Base-by-base conservation (phyloP, 2,113 vertebrate species). In the Dasyprocta punctata region DNA sequence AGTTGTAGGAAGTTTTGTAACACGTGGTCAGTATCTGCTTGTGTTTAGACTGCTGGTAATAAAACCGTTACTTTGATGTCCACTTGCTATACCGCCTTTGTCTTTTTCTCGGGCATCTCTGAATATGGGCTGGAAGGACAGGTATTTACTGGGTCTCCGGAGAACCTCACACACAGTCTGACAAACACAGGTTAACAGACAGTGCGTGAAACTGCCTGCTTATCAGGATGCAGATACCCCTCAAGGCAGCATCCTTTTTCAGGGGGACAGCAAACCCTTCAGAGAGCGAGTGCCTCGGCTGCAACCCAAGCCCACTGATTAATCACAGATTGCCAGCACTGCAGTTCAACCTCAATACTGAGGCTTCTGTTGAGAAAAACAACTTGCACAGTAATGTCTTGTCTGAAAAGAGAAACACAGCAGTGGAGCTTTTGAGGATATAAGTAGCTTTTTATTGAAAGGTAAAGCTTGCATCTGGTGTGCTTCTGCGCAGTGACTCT, bases 101-200 rank as follows among this genome's bases (percentile, higher is more conserved):
- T 75, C 17, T 87, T 90, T 88, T 90, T 77, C 41, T 26, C 44
- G 83, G 12, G 7, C 56, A 56, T 26, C 24, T 63, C 73, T 92
- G 49, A 92, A 89, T 69, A 77, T 49, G 71, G 36, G n/a, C 44
- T 84, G 49, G n/a, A 89, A 71, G 93, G 89, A 92, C 9, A 92
- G 60, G 17, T 56, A 84, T n/a, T 86, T 83, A 83, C 2, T 78
- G 28, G 84, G 80, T 14, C 26, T 60, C 49, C 36, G 89, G 78
- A 67, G 95, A 83, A 69, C 22, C 30, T 36, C 14, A 33, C 47
- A 75, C 1, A 52, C 26, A 73, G 65, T 38, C 41, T 92, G 71
- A 88, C 75, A 90, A 92, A 49, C 22, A 0, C 6, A 82, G 52
- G 73, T 89, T 10, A 73, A 77, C 3, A 67, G 65, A 90, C 44